These are phyloP conservation scores for Macrochelys suwanniensis DNA, from an alignment of 2,797 vertebrate species.

Conservation along the genomic window DNA sequence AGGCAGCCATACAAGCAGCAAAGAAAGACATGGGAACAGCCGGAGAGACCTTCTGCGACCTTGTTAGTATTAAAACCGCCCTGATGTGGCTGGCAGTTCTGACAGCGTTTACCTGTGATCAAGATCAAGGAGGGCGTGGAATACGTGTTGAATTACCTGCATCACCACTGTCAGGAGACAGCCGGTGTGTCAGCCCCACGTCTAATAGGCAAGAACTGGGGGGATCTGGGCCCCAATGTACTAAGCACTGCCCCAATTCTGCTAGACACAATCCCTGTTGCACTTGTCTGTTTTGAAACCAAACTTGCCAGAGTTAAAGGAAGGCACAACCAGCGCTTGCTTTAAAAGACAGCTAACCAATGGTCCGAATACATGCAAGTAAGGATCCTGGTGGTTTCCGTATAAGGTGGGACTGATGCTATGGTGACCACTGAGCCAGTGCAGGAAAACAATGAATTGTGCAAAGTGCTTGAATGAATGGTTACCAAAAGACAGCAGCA, in stretches of 20 bases:
- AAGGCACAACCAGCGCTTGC: neutral
- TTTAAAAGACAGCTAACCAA: neutral
- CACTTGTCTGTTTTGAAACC: neutral
- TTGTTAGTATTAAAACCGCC: neutral
- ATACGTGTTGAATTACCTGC: neutral
- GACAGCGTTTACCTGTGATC: neutral
- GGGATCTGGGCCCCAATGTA: neutral
- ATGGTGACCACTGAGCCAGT: neutral
- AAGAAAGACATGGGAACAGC: neutral
- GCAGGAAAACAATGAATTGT: neutral
- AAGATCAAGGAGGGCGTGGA: neutral
- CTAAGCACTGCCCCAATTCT: neutral
- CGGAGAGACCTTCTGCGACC: neutral
- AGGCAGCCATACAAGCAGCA: neutral
- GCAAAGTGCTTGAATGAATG: neutral
- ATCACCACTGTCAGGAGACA: neutral
- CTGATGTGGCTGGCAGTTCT: neutral
- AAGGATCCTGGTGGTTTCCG: neutral
- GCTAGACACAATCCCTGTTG: neutral
- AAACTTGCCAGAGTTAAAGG: neutral
- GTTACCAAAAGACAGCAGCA: neutral
- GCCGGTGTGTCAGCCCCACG: neutral
- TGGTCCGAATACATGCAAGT: neutral
- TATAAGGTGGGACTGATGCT: neutral
- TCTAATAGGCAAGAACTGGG: neutral